Evolutionary conservation across 2,113 vertebrate genomes (phyloP).

Genomic region (Nycticebus coucang): DNA sequence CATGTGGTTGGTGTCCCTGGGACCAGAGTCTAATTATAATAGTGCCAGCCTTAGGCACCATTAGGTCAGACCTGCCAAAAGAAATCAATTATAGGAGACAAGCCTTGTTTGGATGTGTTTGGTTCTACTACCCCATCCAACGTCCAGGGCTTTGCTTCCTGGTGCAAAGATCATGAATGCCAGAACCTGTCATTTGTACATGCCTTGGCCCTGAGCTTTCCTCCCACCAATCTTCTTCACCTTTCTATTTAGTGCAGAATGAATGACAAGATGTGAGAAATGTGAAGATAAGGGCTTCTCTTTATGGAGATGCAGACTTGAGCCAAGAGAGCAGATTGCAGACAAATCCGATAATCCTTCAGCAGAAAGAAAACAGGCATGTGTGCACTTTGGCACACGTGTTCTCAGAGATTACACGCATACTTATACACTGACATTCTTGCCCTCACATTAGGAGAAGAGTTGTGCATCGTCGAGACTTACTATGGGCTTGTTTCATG

Average conservation of each 20-base stretch:
- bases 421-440: not conserved
- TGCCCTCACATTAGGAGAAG: not conserved
- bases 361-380: constrained; percentile 73
- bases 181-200: constrained; percentile 49
- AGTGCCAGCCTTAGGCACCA: constrained; percentile 50
- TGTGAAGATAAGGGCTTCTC: not conserved
- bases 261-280: constrained; percentile 14
- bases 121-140: not conserved
- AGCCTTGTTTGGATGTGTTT: constrained; percentile 56
- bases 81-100: constrained; percentile 76
- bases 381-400: not conserved
- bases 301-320: constrained; percentile 30
- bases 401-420: constrained; percentile 14
- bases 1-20: constrained; percentile 51
- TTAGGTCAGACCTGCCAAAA: constrained; percentile 73
- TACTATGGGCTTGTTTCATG: not conserved
- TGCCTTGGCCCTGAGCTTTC: constrained; percentile 45
- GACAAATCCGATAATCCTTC: constrained; percentile 76
- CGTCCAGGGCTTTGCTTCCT: constrained; percentile 18
- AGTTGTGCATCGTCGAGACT: not conserved
- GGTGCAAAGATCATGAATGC: constrained; percentile 54
- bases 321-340: constrained; percentile 71
- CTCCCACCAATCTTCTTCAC: not conserved
- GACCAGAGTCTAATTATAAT: constrained; percentile 63
- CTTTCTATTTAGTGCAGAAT: constrained; percentile 49